Base-by-base conservation (phyloP, 2,888 invertebrate genomes). In the Eilema depressum region DNA sequence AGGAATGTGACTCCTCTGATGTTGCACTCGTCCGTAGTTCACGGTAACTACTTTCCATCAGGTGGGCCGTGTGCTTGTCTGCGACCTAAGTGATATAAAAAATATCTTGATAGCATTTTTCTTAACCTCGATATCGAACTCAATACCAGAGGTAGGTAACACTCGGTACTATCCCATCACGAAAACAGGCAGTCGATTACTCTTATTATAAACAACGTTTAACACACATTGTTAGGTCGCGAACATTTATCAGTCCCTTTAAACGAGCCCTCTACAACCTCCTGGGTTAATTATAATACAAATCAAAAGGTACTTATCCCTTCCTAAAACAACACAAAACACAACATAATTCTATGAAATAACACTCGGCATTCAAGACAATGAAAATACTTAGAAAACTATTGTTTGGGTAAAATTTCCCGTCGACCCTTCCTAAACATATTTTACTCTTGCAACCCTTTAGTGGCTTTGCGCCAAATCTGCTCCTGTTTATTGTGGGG, bases 361-460 rank as follows among this genome's bases (percentile, higher is more conserved):
- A 63, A 37, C 62, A 68, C 65, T 64, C 65, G 66, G 64, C 68
- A 71, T 68, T 61, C 57, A 68, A 64, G 68, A 65, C 61, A 62
- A 71, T 65, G 71, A 62, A 65, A 71, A 65, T 68, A 68, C 68
- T 68, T 71, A 68, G 47, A 63, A 65, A 73, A 61, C 78, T 71
- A 73, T 75, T 81, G 75, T 78, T 73, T 28, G 28, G 66, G 60
- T 67, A 61, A 28, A 72, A 65, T 28, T 69, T 65, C 63, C 66
- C 69, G 30, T 56, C 17, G 26, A 63, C 23, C 67, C 70, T 61
- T 66, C 53, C 70, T 65, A 75, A 79, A 76, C 79, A 70, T 70
- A 68, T 74, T 74, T 63, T 63, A 73, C 68, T 53, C 69, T 66
- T 59, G 65, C 26, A 62, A 69, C 71, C 82, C 79, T 74, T 74